Percentiles rank a stretch among this genome's conserved stretches.
Evolutionary conservation across 53 echinoderm and acorn worm genomes (phyloP).

Genomic region (Holothuria leucospilota): DNA sequence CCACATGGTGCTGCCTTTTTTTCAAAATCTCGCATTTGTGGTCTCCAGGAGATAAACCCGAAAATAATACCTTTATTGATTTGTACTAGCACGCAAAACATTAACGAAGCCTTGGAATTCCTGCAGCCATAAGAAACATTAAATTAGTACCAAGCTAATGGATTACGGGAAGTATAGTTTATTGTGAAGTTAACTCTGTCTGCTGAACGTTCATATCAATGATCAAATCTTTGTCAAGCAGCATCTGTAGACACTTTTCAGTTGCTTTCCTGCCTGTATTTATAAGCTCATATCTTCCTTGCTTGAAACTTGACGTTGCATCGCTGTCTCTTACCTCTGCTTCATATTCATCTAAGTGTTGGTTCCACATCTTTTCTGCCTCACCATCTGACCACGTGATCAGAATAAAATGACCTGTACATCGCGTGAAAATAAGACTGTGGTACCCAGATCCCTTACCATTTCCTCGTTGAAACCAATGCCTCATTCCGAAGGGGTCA

Average conservation of each 20-base stretch:
- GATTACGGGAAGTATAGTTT: no score
- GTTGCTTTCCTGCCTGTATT: neutral
- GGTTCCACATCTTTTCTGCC: conserved; percentile 11
- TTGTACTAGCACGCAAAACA: no score
- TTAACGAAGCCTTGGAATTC: no score
- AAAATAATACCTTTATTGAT: no score
- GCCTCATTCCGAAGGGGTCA: conserved; percentile 32
- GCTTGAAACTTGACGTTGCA: neutral
- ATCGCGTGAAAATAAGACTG: conserved; percentile 36
- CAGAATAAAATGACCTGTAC: conserved; percentile 34
- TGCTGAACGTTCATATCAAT: no score
- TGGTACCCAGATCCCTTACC: conserved; percentile 38
- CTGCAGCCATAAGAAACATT: no score
- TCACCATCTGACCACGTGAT: conserved; percentile 33
- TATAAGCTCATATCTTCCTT: conserved; percentile 16
- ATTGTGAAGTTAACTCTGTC: no score
- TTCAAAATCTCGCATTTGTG: no score
- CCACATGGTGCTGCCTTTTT: no score
- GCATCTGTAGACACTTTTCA: conserved; percentile 5
- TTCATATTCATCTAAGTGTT: conserved; percentile 20
- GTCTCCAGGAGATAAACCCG: no score
- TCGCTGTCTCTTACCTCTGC: conserved; percentile 8
- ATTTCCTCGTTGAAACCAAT: conserved; percentile 32
- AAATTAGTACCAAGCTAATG: no score
- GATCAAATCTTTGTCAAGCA: neutral